A percentile compares a stretch with the other conserved stretches of the same genome.
Conservation (phyloP, 2,113 vertebrate species). For the Eclectus roratus region DNA sequence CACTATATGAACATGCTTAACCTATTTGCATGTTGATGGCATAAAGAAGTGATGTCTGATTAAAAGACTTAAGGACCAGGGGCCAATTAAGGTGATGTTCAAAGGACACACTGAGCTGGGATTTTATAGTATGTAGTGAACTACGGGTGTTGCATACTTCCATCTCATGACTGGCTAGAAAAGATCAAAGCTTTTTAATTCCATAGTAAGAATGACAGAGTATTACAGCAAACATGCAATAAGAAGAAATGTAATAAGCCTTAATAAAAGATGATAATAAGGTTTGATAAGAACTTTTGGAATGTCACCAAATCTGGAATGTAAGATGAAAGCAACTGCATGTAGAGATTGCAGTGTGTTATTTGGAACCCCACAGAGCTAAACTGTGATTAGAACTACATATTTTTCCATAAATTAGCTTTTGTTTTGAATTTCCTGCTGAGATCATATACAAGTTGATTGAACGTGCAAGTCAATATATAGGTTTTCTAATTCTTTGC, state of each 20-base stretch:
- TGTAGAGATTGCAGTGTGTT: slow-evolving; percentile 74
- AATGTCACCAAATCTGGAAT: slow-evolving; percentile 66
- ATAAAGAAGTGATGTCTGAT: slow-evolving; percentile 35
- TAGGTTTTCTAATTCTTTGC: slow-evolving; percentile 68
- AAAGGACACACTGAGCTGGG: slow-evolving; percentile 20
- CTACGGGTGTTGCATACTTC: slow-evolving; percentile 43
- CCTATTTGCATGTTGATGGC: slow-evolving; percentile 37
- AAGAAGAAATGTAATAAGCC: slow-evolving; percentile 61
- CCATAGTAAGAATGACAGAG: slow-evolving; percentile 59
- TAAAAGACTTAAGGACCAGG: slow-evolving; percentile 49
- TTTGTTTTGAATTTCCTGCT: slow-evolving; percentile 80
- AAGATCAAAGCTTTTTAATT: slow-evolving; percentile 56
- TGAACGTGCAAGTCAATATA: slow-evolving; percentile 68
- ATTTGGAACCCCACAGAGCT: slow-evolving; percentile 78
- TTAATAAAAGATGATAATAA: slow-evolving; percentile 73
- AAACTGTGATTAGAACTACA: slow-evolving; percentile 83
- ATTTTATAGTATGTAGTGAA: neutral
- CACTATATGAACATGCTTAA: neutral
- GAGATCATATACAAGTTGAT: slow-evolving; percentile 76
- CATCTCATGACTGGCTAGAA: slow-evolving; percentile 55
- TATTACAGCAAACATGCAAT: slow-evolving; percentile 62
- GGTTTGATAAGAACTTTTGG: slow-evolving; percentile 73
- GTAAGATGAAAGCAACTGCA: slow-evolving; percentile 74
- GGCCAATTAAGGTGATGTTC: slow-evolving; percentile 55
- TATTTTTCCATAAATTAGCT: slow-evolving; percentile 86